Conservation (phyloP, 2,113 vertebrate species). For the Trichomycterus rosablanca region DNA sequence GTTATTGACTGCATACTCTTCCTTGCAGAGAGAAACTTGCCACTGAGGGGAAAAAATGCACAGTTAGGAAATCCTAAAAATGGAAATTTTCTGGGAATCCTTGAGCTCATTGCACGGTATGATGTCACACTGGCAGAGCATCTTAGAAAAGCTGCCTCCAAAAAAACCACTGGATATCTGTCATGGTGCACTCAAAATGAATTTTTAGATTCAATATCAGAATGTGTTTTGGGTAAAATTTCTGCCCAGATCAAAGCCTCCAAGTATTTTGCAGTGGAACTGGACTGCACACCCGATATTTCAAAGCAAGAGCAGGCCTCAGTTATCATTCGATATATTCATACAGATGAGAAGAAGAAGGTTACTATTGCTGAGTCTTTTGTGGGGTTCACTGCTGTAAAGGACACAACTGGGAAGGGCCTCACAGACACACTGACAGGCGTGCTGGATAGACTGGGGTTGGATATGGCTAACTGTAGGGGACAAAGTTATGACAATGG, state of each 20-base stretch:
- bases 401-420: constrained; percentile 21
- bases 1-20: constrained; percentile 26
- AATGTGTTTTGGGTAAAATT: constrained; percentile 12
- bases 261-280: neutral
- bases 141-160: constrained; percentile 3
- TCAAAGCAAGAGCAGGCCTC: constrained; percentile 17
- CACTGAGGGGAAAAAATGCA: constrained; percentile 21
- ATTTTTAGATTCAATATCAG: neutral
- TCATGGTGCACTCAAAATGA: constrained; percentile 26
- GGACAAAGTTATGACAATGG: constrained; percentile 37
- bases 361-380: constrained; percentile 5
- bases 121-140: constrained; percentile 16
- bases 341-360: constrained; percentile 13
- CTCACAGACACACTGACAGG: constrained; percentile 10
- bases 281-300: neutral
- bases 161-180: constrained; percentile 14
- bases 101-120: neutral
- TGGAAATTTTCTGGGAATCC: neutral
- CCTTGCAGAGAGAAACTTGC: constrained; percentile 7
- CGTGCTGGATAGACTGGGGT: constrained; percentile 7
- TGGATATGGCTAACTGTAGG: constrained; percentile 12
- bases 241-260: neutral
- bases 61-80: constrained; percentile 19
- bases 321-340: too few species aligned
- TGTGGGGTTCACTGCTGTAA: constrained; percentile 30